A percentile compares a stretch with the other conserved stretches of the same genome.
These are phyloP conservation scores for Lacanobia oleracea DNA, from an alignment of 2,888 invertebrate species.

Conservation along the genomic window DNA sequence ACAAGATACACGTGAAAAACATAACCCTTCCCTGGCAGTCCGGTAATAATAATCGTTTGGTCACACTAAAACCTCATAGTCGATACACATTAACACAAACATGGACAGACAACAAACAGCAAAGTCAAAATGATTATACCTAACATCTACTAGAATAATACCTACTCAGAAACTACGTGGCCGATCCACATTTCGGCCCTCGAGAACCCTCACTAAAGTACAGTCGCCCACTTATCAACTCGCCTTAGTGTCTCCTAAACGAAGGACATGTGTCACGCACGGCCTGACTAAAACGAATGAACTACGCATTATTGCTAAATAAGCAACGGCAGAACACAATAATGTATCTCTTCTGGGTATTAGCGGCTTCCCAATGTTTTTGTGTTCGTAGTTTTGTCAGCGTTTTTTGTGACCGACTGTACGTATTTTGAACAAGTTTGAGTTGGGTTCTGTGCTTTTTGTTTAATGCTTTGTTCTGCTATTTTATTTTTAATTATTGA, in stretches of 20 bases:
- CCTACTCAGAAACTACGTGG: constrained; percentile 11
- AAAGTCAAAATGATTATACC: neutral
- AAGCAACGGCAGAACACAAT: constrained; percentile 57
- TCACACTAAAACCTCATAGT: too few relatives aligned
- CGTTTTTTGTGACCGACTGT: constrained; percentile 42
- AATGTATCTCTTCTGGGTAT: constrained; percentile 59
- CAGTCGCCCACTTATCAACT: constrained; percentile 66
- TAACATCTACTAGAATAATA: neutral
- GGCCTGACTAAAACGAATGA: constrained; percentile 68
- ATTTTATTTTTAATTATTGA: constrained; percentile 13
- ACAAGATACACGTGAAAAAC: too few relatives aligned
- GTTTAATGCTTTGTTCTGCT: constrained; percentile 7
- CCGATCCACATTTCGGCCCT: constrained; percentile 16
- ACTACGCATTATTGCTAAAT: constrained; percentile 67
- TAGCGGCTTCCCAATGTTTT: constrained; percentile 53
- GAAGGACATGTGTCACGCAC: constrained; percentile 67
- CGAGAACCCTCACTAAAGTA: constrained; percentile 27
- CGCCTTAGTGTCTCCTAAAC: constrained; percentile 66
- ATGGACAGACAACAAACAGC: neutral
- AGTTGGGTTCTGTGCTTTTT: constrained; percentile 8
- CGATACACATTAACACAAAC: neutral
- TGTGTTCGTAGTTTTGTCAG: constrained; percentile 54
- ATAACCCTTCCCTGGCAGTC: too few relatives aligned
- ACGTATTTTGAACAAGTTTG: constrained; percentile 36
- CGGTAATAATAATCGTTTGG: too few relatives aligned